Base-by-base conservation (phyloP, 64 coral and sea anemone species). In the Acropora tenuis region DNA sequence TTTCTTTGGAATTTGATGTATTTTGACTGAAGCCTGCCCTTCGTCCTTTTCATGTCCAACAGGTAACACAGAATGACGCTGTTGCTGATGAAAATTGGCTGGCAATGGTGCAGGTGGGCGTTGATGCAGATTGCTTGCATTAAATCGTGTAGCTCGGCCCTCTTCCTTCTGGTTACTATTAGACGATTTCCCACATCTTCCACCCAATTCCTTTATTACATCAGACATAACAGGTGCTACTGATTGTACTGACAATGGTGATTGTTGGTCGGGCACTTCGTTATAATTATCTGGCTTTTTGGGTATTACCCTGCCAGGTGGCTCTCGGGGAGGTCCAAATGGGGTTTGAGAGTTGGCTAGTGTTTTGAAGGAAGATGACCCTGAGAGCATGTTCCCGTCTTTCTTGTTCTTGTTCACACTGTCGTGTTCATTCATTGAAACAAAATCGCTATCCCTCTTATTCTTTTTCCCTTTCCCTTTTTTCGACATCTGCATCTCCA, bases 321-420 rank as follows among this genome's bases (percentile, higher is more conserved):
- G 95, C 50, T 94, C 95, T 80, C 92, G 95, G 6, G 92, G 95
- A 16, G 95, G 95, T 16, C 91, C 83, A 30, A 77, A 61, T 2
- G 57, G 75, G 43, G 89, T 89, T 16, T 82, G 73, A 78, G 88
- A 89, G 60, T 78, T 94, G 5, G 58, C 55, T 78, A 81, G 71
- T 93, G 73, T 96, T 46, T 90, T 96, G 18, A 77, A 47, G 1
- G 65, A 80, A 15, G 78, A 89, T n/a, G 17, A 91, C 80, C 82
- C 91, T 83, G 80, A 77, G 61, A 78, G 90, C 78, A 75, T 73
- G 49, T 78, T 87, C 46, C 12, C 49, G 8, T 77, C 52, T 59
- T 4, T 89, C 48, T 65, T 79, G 46, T 67, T 79, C 19, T 50
- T 79, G 82, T 41, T 93, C 82, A 79, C 84, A 50, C 47, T 90